Evolutionary conservation across 2,113 vertebrate species (phyloP), one percentile per base, ranked within the genome.

Genomic region (Phalacrocorax aristotelis): DNA sequence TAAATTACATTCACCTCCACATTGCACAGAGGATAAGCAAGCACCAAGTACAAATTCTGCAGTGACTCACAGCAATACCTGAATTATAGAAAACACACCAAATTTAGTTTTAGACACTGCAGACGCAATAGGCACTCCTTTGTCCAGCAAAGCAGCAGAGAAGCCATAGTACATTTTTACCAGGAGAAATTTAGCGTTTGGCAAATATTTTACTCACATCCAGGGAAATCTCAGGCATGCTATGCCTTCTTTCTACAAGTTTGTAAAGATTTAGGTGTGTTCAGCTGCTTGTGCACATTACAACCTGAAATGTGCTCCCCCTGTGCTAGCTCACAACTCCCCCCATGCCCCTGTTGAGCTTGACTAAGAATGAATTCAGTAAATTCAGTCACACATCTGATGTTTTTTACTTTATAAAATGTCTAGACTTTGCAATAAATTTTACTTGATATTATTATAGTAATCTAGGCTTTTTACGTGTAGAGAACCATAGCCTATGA

Each of bases 11-110:
- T 93, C 9, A 60, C 65, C 15, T 68, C 25, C 11, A 0, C 25
- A 21, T 19, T 0, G 0, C 0, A 61, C 6, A 87, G 13, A 27
- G 40, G 30, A 71, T 11, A n/a, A 72, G 42, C 44, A 68, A 57
- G 42, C 7, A 57, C 12, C 49, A 49, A 22, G 44, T 8, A 40
- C 5, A 25, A 40, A 13, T 1, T 22, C 44, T 51, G 51, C 57
- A 79, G 46, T 11, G n/a, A 15, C 38, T 83, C 49, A n/a, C 21
- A 61, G 46, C 29, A 75, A 32, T 3, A 60, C 44, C 40, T 84
- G 7, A 74, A 48, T 52, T 60, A 57, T 0, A 65, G 44, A 52
- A 57, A 55, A 16, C 0, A 5, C 25, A 70, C 12, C 40, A 27
- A 7, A 57, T 36, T 46, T 12, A 10, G 6, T 13, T 65, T 52